Evolutionary conservation across 1,140 invertebrate species (phyloP), one percentile per base, ranked within the genome.

Genomic region (Delia radicum): DNA sequence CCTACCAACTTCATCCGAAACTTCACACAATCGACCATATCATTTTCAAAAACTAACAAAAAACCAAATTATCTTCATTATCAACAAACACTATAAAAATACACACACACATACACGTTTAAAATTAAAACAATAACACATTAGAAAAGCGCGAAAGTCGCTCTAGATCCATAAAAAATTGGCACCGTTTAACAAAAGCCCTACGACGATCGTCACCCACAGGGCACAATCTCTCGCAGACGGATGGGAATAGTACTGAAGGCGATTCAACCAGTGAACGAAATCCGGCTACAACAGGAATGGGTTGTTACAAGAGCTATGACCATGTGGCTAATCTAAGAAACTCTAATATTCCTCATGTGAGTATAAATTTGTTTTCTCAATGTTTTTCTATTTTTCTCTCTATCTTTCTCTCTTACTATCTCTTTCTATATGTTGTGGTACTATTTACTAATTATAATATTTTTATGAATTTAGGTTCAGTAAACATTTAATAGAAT

Each of bases 221-320:
- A 95, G 94, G 94, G 90, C 94, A 96, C 90, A 95, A 95, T 89
- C 90, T 95, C 90, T 94, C 94, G 80, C 93, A 95, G 87, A 93
- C 91, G 79, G 95, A 96, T 85, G 94, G 92, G 76, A 94, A 93
- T 88, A 95, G 94, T 85, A 91, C 94, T 73, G 93, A 94, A 81
- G 94, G 94, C 72, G 95, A 95, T 79, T 91, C 91, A 62, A 89
- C 90, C 31, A 91, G 91, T 78, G 88, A 87, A 74, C 87, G 90
- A 67, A 91, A 92, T 77, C 91, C 91, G 67, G 90, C 93, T 5
- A 90, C 92, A 80, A 93, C 92, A 12, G 93, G 92, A 12, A 89
- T 91, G 21, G 94, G 94, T 71, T 96, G 94, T 87, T 96, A 94
- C 87, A 91, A 91, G 85, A 95, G 95, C 84, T 95, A 94, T 86